Base-by-base conservation (phyloP, 2,888 invertebrate species). In the Leucoptera coffeella region DNA sequence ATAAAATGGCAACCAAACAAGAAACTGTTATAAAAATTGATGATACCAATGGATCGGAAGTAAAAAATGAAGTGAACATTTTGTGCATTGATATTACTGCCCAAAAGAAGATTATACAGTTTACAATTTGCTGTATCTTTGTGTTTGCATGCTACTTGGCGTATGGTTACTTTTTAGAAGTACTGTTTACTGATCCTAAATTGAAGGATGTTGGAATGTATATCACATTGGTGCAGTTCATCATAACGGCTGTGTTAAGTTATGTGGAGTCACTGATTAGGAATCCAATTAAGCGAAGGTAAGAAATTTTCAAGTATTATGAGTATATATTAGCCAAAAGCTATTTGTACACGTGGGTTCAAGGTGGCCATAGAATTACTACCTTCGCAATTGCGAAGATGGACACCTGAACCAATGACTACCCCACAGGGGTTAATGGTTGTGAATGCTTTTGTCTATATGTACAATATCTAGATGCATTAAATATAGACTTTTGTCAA, bases 151-250 rank as follows among this genome's bases (percentile, higher is more conserved):
- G 92, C 46, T 96, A 88, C 55, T 57, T 94, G 31, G 71, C 91
- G 1, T 95, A 95, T 72, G 95, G 94, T 27, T 95, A 91, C 58
- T 75, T 88, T 47, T 79, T 89, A 76, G 96, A 96, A 60, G 60
- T 93, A 23, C 89, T 96, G 47, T 96, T 95, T 53, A 83, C 87
- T 1, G 73, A 86, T n/a, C 82, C 88, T 12, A 92, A 90, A 22
- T 89, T 94, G 40, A 82, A 86, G 43, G 84, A 89, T 0, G 87
- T 83, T 45, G 94, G 94, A 23, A 85, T 94, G 83, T 94, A 89
- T 51, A 73, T 96, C 33, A 96, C 96, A 2, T 64, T 95, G 30
- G 73, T 94, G 10, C 95, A 96, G 60, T 96, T 96, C 69, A 75
- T 78, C 11, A 87, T 83, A 43, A 96, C 95, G 45, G 79, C 83